These are phyloP conservation scores for Rhineura floridana DNA, from an alignment of 2,113 vertebrate species.

Conservation along the genomic window DNA sequence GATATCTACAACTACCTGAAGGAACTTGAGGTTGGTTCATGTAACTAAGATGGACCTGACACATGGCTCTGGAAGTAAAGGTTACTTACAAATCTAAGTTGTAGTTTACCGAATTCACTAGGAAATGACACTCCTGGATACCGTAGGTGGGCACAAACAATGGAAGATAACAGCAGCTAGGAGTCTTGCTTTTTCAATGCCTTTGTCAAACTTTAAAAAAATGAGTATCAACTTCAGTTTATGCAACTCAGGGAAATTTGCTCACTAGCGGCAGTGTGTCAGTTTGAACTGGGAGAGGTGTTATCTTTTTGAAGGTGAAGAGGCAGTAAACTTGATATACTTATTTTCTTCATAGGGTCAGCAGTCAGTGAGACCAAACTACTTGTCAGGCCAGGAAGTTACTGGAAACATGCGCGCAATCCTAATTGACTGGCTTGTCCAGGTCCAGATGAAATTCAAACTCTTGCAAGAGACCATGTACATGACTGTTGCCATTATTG, in stretches of 20 bases:
- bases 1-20: conserved; percentile 86
- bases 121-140: not conserved
- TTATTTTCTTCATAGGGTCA: conserved; percentile 68
- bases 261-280: no score
- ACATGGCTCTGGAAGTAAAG: not conserved
- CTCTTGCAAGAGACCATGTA: conserved; percentile 90
- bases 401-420: conserved; percentile 85
- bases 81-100: not conserved
- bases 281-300: no score
- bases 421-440: conserved; percentile 90
- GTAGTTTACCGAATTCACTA: not conserved
- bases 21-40: conserved; percentile 79
- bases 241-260: no score
- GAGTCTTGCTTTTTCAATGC: not conserved
- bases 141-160: no score
- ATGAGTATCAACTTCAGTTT: no score
- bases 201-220: not conserved
- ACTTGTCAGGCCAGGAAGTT: conserved; percentile 80
- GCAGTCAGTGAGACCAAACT: conserved; percentile 76
- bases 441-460: conserved; percentile 83
- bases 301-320: no score
- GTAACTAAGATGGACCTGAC: not conserved
- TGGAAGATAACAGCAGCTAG: not conserved
- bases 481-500: conserved; percentile 84
- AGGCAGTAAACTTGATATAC: no score